A percentile compares a stretch with the other conserved stretches of the same genome.
Evolutionary conservation across 2,888 invertebrate species (phyloP).

Genomic region (Acrobasis consociella): DNA sequence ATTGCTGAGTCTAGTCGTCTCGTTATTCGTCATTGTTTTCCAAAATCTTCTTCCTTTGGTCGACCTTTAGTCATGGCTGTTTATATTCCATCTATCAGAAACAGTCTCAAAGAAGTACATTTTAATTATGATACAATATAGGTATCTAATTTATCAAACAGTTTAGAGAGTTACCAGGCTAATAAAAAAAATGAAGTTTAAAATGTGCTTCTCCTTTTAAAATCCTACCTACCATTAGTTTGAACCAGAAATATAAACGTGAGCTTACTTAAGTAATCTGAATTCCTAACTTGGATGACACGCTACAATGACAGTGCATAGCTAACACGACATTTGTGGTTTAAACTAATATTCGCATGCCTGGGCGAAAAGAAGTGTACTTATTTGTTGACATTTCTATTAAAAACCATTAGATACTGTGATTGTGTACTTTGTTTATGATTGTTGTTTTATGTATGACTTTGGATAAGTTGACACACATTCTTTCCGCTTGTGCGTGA

Average conservation of each 20-base stretch:
- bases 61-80: conserved; percentile 72
- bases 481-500: conserved; percentile 82
- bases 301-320: not conserved
- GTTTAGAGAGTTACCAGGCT: not conserved
- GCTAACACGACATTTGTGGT: conserved; percentile 49
- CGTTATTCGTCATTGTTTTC: conserved; percentile 62
- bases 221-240: conserved; percentile 50
- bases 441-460: conserved; percentile 69
- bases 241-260: conserved; percentile 51
- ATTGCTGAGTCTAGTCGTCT: conserved; percentile 74
- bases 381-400: conserved; percentile 48
- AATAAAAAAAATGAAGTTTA: conserved; percentile 33
- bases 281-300: too few relatives aligned
- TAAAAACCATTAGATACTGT: conserved; percentile 62
- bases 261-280: too few relatives aligned
- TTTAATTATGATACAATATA: conserved; percentile 32
- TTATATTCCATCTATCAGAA: conserved; percentile 50
- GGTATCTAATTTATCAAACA: not conserved
- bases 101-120: conserved; percentile 50
- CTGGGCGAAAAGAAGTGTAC: conserved; percentile 79
- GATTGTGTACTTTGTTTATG: conserved; percentile 65
- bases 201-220: conserved; percentile 52
- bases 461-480: conserved; percentile 71
- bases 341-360: conserved; percentile 72
- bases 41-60: conserved; percentile 68